Evolutionary conservation across 2,888 invertebrate species (phyloP), one percentile per base, ranked within the genome.

Genomic region (Schizaphis graminum): DNA sequence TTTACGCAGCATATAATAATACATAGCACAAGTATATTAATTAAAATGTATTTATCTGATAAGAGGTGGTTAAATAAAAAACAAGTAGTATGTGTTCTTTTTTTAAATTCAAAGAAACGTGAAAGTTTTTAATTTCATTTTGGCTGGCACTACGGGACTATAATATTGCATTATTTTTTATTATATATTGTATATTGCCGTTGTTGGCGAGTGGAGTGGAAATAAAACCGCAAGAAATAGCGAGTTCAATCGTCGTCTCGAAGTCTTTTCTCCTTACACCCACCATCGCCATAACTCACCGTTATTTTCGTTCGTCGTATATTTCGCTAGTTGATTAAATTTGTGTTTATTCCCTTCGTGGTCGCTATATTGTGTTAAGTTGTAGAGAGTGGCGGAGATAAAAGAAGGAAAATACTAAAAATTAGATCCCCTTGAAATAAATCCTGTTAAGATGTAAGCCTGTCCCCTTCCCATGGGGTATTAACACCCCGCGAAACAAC

Each of bases 241-340:
- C 26, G 5, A 35, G 35, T n/a, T 35, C 24, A 89, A 53, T 56
- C 41, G n/a, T 89, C 41, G 28, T 56, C n/a, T 90, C 61, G 41
- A 44, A 35, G 77, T 77, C 16, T 41, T 90, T 90, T 61, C n/a
- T 57, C 3, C 41, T 61, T 8, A 21, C 77, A 77, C 8, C 77
- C 77, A 16, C 67, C 67, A 77, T 77, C 16, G 35, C 77, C 11
- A 24, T 77, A 77, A 77, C 77, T 77, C 21, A 2, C 35, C 35
- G 35, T 86, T 86, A 44, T 87, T 49, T 84, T 47, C 10, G 53
- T 77, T 57, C 49, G 53, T 53, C 85, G 85, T 84, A 28, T 91
- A 91, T 91, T 86, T 91, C 44, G 13, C 41, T 49, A 86, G 94
- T 94, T 94, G 94, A 94, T 94, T 94, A 94, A 94, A 94, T 94